Evolutionary conservation across 37 sponge, comb jelly and placozoan genomes (phyloP), one percentile per base, ranked within the genome.

Genomic region (Bolinopsis microptera): DNA sequence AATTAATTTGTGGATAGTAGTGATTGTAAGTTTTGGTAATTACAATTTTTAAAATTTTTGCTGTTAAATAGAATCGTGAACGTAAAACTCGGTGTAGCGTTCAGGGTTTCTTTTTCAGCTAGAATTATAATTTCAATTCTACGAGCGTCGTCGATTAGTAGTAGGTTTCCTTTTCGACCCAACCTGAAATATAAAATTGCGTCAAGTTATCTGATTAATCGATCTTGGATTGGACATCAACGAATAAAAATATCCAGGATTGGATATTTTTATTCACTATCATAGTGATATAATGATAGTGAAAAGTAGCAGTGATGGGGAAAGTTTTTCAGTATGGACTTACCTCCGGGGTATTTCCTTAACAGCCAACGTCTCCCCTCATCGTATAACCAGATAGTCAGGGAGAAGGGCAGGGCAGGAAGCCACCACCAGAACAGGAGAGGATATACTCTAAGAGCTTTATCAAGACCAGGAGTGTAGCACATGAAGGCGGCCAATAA

Each of bases 321-420:
- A n/a, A n/a, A n/a, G n/a, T n/a, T n/a, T n/a, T n/a, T n/a, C n/a
- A n/a, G n/a, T n/a, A n/a, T n/a, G n/a, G n/a, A 76, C 93, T 70
- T 48, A 96, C 98, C 95, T 93, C 96, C 96, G 69, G 98, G 98
- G 61, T 76, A 92, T 69, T 36, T 93, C 38, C 98, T 61, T 13
- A 98, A 93, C 25, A 98, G 38, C 8, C 48, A 93, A 77, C 96
- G 96, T 39, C 98, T 94, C 22, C 94, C 18, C 83, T 98, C 97
- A 90, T 98, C 98, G 92, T 96, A 98, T 40, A 95, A 35, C 83
- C 96, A 98, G 76, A 98, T 98, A 1, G 94, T 18, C 33, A 98
- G 69, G 5, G 95, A 93, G 76, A 98, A 97, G 1, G 95, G 93
- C 21, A 97, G 18, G 38, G 96, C 96, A 16, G 92, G 76, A 40